Base-by-base conservation (phyloP, 2,797 vertebrate species). In the Spheniscus humboldti region DNA sequence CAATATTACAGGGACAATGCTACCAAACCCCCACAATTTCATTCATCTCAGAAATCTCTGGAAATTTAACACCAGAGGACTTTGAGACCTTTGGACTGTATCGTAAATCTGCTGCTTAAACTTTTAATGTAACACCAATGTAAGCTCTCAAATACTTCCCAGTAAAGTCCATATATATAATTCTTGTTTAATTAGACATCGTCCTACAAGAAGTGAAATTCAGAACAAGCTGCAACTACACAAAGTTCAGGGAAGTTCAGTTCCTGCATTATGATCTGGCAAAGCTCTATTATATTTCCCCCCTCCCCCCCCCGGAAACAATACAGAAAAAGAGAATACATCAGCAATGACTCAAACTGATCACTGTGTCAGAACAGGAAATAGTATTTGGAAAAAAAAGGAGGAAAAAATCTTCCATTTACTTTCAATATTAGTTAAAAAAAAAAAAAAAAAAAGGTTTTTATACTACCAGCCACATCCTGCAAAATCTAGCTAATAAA, bases 1-100 rank as follows among this genome's bases (percentile, higher is more conserved):
- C 88, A 94, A 17, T 90, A 87, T 91, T 90, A 56, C 64, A 75
- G 47, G 93, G 84, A 95, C 89, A 96, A 87, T 94, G 68, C 82
- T 85, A 93, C 84, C 72, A 86, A 66, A 8, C 7, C 17, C 45
- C 78, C 57, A 20, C 24, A 69, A 74, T 76, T 96, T 88, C 73
- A 92, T 84, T 90, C 6, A 78, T 86, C 82, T 94, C 47, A 8
- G 35, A 91, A 86, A 92, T 73, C 81, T 41, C 35, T 69, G 64
- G 75, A 86, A 94, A 92, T 86, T 81, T 72, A 92, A 80, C 75
- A 83, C 57, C 81, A 95, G 67, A 88, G 20, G 39, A 87, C 84
- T 91, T 78, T 23, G 33, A 95, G 72, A 86, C 45, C 78, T 86
- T 93, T 78, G 55, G 68, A 86, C 64, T 72, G 24, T 48, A 78